Base-by-base conservation (phyloP, 2,888 invertebrate genomes). In the Drosophila niveifrons region DNA sequence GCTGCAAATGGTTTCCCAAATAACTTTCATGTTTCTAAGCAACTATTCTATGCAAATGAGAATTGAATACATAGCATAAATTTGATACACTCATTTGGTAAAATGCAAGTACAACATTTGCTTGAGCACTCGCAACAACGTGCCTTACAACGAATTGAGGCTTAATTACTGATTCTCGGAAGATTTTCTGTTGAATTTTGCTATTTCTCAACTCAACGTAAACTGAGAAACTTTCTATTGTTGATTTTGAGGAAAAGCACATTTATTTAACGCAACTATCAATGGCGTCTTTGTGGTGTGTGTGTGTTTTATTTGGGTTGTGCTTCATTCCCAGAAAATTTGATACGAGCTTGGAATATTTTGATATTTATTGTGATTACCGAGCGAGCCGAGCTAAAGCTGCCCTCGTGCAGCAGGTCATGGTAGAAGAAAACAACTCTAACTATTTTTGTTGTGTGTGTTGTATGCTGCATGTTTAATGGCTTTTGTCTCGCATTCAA, bases 401-500 rank as follows among this genome's bases (percentile, higher is more conserved):
- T 23, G 62, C 34, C 34, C 31, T 31, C 31, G 31, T 31, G 31
- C 62, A 17, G 17, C 10, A 17, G 17, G 31, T 31, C 31, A 10
- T 31, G 31, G 34, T 11, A 28, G 46, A 46, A 46, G 46, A 46
- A 52, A 52, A 52, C 71, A 51, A 36, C 11, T 11, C 11, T 11
- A n/a, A 36, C 36, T 36, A 36, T 36, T 36, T 11, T 1, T 36
- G 31, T 31, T 23, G 23, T 48, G 53, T 51, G 15, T 57, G 39
- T 43, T 67, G 65, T 53, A 31, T 57, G 70, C 29, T 36, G 70
- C 72, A 71, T 71, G 64, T 43, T 64, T 70, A 71, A 64, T 70
- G 36, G 51, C 44, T 39, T 72, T 56, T 71, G 71, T 65, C 73
- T 66, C 59, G 75, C 74, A 65, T 80, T 80, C 84, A 83, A 80